Conservation (phyloP, 2,113 vertebrate genomes). For the Ia io region DNA sequence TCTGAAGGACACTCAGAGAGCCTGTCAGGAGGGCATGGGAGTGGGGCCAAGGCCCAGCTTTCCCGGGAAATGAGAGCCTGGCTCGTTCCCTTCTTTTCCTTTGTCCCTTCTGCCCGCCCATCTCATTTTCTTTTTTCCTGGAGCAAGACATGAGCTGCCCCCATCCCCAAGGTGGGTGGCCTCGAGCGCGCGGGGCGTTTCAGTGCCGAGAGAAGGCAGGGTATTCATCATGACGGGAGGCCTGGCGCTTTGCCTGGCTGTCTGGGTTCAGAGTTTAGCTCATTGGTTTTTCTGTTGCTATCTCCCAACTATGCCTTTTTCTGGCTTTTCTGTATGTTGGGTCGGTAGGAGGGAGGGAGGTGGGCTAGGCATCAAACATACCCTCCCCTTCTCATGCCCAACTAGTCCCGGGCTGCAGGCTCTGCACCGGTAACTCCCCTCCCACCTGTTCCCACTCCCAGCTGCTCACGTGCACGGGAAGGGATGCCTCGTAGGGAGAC, state of each 20-base stretch:
- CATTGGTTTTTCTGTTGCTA: background rate
- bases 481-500: background rate
- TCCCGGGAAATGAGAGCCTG: background rate
- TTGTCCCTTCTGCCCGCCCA: background rate
- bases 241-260: constrained; percentile 2
- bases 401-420: background rate
- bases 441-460: background rate
- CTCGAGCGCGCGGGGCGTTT: background rate
- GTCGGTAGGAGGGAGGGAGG: background rate
- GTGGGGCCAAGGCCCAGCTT: background rate
- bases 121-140: constrained; percentile 42
- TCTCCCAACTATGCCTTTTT: background rate
- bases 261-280: constrained; percentile 9
- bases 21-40: background rate
- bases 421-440: background rate
- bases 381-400: background rate
- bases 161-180: constrained; percentile 29
- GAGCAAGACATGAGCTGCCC: background rate
- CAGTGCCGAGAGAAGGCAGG: background rate
- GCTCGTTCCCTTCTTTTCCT: background rate
- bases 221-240: background rate
- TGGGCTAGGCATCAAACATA: background rate
- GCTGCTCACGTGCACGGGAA: background rate
- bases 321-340: background rate
- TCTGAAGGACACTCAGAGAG: constrained; percentile 38